Conservation (phyloP, 1,140 invertebrate genomes). For the Bombus difficillimus region DNA sequence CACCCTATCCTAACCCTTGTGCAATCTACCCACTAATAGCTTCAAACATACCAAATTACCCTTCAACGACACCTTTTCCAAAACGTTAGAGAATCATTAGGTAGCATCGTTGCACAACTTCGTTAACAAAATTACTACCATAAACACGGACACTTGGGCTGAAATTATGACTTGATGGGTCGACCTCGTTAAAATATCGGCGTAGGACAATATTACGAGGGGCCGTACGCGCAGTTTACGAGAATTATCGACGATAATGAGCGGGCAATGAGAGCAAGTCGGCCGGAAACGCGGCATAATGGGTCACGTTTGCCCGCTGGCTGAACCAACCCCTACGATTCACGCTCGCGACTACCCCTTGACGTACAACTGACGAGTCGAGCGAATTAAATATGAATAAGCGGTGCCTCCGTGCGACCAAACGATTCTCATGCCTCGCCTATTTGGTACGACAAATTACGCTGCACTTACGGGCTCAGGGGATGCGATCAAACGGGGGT, state of each 20-base stretch:
- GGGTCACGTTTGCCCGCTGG: slow-evolving; percentile 58
- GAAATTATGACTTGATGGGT: background rate
- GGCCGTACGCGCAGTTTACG: slow-evolving; percentile 2
- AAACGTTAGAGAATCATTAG: background rate
- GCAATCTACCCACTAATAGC: background rate
- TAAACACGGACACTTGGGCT: background rate
- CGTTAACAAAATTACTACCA: background rate
- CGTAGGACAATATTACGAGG: background rate
- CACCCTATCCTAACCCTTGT: background rate
- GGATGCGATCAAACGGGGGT: background rate
- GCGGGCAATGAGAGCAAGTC: slow-evolving; percentile 47
- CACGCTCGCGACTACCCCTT: slow-evolving; percentile 54
- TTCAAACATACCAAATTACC: background rate
- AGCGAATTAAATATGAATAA: slow-evolving; percentile 70
- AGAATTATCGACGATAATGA: slow-evolving; percentile 71
- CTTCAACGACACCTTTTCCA: background rate
- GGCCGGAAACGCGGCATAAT: slow-evolving; percentile 59
- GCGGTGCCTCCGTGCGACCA: slow-evolving; percentile 35
- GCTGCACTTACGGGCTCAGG: slow-evolving; percentile 8
- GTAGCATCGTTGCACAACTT: background rate
- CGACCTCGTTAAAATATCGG: slow-evolving; percentile 40
- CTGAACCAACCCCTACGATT: slow-evolving; percentile 49
- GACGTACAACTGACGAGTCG: slow-evolving; percentile 52
- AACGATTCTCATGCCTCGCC: slow-evolving; percentile 54
- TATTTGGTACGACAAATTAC: slow-evolving; percentile 50